Percentiles rank a stretch among this genome's conserved stretches.
phyloP scores from a whole-genome alignment of 2,113 vertebrate species.

The Podocnemis expansa region DNA sequence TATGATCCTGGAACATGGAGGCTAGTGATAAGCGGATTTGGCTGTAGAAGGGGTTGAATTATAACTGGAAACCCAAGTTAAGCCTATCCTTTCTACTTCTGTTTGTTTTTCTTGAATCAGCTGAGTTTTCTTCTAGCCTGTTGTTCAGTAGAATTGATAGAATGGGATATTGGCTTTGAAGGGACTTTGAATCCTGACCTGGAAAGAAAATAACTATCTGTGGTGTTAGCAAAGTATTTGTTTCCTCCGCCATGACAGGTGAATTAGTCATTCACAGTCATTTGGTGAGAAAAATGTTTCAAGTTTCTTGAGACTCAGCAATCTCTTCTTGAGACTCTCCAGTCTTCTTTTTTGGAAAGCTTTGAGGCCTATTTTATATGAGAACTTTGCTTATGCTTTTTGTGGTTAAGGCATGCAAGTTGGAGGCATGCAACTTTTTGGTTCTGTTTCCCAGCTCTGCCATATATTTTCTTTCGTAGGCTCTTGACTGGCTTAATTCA shows the following conservation, averaged over 20 bases:
- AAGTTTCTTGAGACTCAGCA: neutral
- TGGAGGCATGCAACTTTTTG: rapidly evolving
- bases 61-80: neutral
- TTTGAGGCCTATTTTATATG: neutral
- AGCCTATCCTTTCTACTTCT: neutral
- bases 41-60: neutral
- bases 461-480: neutral
- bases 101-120: neutral
- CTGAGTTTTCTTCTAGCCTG: neutral
- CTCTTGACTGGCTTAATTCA: too few relatives aligned
- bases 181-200: neutral
- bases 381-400: neutral
- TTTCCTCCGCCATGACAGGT: neutral
- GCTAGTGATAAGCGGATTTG: neutral
- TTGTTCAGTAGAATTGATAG: neutral
- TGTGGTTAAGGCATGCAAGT: neutral
- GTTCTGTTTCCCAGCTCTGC: neutral
- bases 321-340: neutral
- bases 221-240: neutral
- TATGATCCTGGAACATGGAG: neutral
- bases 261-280: neutral
- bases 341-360: neutral
- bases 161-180: neutral
- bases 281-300: neutral
- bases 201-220: neutral